Conservation (phyloP, 2,797 vertebrate species). For the Lerista edwardsae region DNA sequence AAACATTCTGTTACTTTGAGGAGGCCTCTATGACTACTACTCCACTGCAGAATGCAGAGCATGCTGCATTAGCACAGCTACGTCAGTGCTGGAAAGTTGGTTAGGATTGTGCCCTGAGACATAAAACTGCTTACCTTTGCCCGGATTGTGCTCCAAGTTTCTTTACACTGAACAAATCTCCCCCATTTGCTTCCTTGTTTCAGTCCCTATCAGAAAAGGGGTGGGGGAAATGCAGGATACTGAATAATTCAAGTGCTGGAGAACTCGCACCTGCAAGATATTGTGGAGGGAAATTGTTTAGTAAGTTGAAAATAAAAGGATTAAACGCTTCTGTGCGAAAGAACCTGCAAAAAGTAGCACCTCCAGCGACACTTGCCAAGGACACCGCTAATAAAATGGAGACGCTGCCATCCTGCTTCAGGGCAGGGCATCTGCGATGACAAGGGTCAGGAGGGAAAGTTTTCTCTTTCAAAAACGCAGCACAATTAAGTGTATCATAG, state of each 20-base stretch:
- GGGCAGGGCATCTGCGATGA: background rate
- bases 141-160: background rate
- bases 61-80: too few species aligned
- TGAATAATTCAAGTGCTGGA: background rate
- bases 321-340: constrained; percentile 3
- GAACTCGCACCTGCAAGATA: background rate
- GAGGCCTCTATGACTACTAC: too few species aligned
- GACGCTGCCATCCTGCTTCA: background rate
- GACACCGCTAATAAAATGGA: background rate
- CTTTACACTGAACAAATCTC: background rate
- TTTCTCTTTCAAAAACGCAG: constrained; percentile 7
- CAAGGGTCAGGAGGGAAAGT: constrained; percentile 10
- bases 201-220: too few species aligned
- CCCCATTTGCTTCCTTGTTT: background rate
- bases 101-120: too few species aligned
- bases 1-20: too few species aligned
- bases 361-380: background rate
- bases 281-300: constrained; percentile 25
- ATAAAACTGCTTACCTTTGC: background rate
- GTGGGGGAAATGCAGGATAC: background rate
- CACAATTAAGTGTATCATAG: background rate
- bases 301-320: constrained; percentile 21
- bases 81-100: too few species aligned
- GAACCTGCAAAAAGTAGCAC: background rate
- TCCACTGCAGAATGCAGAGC: too few species aligned